These are phyloP conservation scores for Leucophora obtusa DNA, from an alignment of 2,888 invertebrate genomes.

Conservation along the genomic window DNA sequence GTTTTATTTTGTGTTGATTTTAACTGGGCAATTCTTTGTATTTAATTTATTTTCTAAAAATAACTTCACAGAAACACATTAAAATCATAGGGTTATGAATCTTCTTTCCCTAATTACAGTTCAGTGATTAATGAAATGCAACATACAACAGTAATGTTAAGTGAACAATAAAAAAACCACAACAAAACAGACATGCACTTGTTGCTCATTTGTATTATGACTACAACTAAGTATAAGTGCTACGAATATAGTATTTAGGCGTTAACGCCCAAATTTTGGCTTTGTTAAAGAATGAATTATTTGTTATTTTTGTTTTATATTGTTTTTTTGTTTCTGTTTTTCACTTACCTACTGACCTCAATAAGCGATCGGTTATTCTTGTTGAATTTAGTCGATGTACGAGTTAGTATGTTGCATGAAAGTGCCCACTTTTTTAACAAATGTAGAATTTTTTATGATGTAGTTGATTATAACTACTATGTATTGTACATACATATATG, in stretches of 20 bases:
- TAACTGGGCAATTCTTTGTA: no score
- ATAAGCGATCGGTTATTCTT: constrained; percentile 44
- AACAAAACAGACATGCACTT: constrained; percentile 17
- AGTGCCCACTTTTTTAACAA: constrained; percentile 42
- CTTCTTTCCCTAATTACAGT: constrained; percentile 18
- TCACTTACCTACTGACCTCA: constrained; percentile 61
- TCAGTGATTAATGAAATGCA: constrained; percentile 46
- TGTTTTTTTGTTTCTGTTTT: constrained; percentile 3
- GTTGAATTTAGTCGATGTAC: constrained; percentile 35
- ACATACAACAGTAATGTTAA: not conserved
- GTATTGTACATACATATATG: no score
- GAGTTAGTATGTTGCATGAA: constrained; percentile 24
- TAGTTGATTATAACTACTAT: not conserved
- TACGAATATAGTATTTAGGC: constrained; percentile 13
- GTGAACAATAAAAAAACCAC: not conserved
- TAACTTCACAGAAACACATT: not conserved
- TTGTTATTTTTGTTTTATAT: constrained; percentile 23
- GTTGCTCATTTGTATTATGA: constrained; percentile 18
- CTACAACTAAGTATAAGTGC: not conserved
- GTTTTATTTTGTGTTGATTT: no score
- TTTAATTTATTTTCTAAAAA: no score
- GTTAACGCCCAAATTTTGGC: constrained; percentile 58
- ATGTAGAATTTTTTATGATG: not conserved
- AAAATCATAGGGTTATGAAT: constrained; percentile 8
- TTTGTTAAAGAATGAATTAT: constrained; percentile 45